Percentiles rank a stretch among this genome's conserved stretches.
Evolutionary conservation across 1,140 invertebrate species (phyloP).

Genomic region (Epicauta chinensis): DNA sequence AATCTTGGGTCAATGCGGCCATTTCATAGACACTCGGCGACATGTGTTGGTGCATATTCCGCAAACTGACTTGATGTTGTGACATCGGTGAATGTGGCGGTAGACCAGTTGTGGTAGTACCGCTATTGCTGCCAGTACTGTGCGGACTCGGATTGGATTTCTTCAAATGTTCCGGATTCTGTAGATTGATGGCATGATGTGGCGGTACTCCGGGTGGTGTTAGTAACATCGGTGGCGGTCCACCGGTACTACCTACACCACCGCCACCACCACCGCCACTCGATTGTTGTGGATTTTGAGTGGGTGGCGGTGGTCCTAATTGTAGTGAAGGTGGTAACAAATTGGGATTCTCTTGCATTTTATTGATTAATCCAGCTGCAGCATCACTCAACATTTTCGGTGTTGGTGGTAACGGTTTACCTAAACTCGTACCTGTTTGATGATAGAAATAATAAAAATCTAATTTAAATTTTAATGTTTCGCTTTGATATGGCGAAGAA

Average conservation of each 20-base stretch:
- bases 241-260: conserved; percentile 40
- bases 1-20: conserved; percentile 90
- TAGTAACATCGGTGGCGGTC: conserved; percentile 53
- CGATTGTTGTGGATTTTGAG: conserved; percentile 5
- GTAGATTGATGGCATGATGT: conserved; percentile 55
- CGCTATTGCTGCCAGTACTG: conserved; percentile 33
- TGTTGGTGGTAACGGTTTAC: conserved; percentile 67
- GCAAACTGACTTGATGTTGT: conserved; percentile 58
- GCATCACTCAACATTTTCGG: conserved; percentile 66
- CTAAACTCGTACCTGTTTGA: conserved; percentile 62
- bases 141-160: conserved; percentile 49
- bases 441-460: conserved; percentile 25
- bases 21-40: conserved; percentile 90
- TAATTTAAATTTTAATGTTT: background rate
- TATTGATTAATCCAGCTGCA: conserved; percentile 59
- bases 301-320: conserved; percentile 38
- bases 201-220: conserved; percentile 59
- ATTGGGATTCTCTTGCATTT: conserved; percentile 60
- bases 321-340: conserved; percentile 45
- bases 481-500: too few relatives aligned
- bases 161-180: conserved; percentile 48
- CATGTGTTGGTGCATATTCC: conserved; percentile 69
- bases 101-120: too few relatives aligned
- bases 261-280: too few relatives aligned
- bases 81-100: conserved; percentile 52